These are phyloP conservation scores for Anagrus nilaparvatae DNA, from an alignment of 1,140 invertebrate genomes.

Conservation along the genomic window DNA sequence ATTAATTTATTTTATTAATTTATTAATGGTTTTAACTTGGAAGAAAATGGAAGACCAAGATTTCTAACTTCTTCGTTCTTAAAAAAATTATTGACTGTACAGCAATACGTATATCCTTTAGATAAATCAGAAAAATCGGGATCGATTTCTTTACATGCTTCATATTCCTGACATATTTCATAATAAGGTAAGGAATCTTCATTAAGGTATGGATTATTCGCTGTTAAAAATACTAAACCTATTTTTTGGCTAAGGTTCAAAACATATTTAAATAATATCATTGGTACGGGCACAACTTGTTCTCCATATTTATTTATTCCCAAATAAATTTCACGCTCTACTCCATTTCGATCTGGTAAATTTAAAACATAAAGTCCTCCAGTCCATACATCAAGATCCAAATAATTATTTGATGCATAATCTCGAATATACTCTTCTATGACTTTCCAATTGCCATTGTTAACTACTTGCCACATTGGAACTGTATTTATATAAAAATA, in stretches of 20 bases:
- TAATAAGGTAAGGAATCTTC: no score
- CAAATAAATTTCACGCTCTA: no score
- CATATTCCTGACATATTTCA: no score
- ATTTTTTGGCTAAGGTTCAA: constrained; percentile 38
- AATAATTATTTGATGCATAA: constrained; percentile 20
- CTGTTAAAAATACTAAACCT: constrained; percentile 46
- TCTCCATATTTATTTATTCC: no score
- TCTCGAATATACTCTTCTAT: constrained; percentile 38
- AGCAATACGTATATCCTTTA: no score
- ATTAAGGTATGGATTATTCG: constrained; percentile 52
- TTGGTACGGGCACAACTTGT: constrained; percentile 24
- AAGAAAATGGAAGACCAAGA: no score
- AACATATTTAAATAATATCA: constrained; percentile 48
- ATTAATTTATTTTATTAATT: no score
- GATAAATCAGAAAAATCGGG: no score
- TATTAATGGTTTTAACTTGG: no score
- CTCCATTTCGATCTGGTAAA: constrained; percentile 3
- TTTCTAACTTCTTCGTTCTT: no score
- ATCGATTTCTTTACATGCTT: no score
- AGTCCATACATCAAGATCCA: constrained; percentile 40
- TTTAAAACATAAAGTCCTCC: constrained; percentile 35
- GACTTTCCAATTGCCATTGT: constrained; percentile 48
- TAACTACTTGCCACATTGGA: constrained; percentile 14
- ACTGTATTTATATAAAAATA: constrained; percentile 55
- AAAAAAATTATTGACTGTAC: no score